Conservation (phyloP, 1,140 invertebrate species). For the Anastrepha obliqua region DNA sequence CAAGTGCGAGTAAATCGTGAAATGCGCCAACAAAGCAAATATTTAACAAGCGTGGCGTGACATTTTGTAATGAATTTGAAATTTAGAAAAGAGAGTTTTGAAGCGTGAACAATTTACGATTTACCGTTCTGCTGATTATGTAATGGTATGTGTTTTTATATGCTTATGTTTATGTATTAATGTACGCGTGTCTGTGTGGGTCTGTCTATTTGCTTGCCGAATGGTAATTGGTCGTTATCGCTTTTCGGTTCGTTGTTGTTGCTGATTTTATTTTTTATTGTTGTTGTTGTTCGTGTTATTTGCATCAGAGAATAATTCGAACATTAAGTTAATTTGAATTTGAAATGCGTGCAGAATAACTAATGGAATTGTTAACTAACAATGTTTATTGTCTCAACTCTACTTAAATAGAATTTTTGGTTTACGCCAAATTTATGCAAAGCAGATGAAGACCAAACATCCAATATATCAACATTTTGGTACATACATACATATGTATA, state of each 20-base stretch:
- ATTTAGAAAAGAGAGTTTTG: background rate
- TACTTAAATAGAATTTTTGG: background rate
- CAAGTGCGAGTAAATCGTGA: conserved; percentile 9
- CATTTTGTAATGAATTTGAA: conserved; percentile 1
- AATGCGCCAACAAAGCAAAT: conserved; percentile 2
- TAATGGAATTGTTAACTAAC: background rate
- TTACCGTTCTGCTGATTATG: background rate
- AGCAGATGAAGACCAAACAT: background rate
- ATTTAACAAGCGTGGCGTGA: background rate
- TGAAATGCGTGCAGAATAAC: conserved; percentile 30
- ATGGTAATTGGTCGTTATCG: conserved; percentile 32
- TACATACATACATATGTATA: too few species aligned
- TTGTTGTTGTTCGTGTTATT: background rate
- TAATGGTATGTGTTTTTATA: background rate
- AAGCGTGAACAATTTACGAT: background rate
- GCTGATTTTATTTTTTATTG: background rate
- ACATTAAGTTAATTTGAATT: conserved; percentile 51
- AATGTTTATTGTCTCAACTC: background rate
- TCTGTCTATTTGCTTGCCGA: background rate
- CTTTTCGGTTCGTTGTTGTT: background rate
- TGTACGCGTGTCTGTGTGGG: background rate
- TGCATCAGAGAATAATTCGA: conserved; percentile 15
- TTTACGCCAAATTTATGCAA: conserved; percentile 5
- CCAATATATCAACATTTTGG: background rate
- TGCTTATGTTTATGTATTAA: too few species aligned